Percentiles rank a stretch among this genome's conserved stretches.
Conservation (phyloP, 2,888 invertebrate species). For the Hecatera dysodea region DNA sequence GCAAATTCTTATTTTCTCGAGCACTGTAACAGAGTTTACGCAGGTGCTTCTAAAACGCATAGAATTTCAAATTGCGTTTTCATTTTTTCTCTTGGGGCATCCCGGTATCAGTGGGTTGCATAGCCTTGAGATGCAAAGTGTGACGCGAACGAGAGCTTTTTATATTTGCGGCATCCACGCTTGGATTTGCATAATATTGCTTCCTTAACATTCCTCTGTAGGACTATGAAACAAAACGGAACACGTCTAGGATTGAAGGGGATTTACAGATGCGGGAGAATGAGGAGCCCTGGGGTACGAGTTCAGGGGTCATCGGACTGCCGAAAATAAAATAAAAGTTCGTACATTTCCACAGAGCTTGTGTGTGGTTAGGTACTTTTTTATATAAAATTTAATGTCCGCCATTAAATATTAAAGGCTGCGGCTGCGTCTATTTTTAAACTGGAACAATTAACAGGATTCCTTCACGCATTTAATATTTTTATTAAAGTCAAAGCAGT, state of each 20-base stretch:
- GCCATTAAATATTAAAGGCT: constrained; percentile 50
- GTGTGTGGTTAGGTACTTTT: constrained; percentile 38
- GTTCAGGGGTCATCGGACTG: constrained; percentile 52
- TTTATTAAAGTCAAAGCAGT: constrained; percentile 4
- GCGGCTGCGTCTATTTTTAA: constrained; percentile 25
- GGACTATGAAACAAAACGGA: constrained; percentile 81
- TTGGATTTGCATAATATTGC: constrained; percentile 91
- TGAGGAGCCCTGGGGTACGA: constrained; percentile 48
- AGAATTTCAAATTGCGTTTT: constrained; percentile 89
- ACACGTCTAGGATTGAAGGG: constrained; percentile 70
- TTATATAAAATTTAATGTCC: constrained; percentile 34
- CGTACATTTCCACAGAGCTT: constrained; percentile 39
- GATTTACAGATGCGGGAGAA: constrained; percentile 59
- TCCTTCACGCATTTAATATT: constrained; percentile 25
- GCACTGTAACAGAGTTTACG: constrained; percentile 73
- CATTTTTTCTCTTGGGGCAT: constrained; percentile 88
- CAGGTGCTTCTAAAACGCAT: constrained; percentile 86
- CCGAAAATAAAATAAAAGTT: constrained; percentile 52
- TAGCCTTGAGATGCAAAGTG: constrained; percentile 91
- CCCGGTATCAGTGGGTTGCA: constrained; percentile 88
- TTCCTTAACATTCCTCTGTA: constrained; percentile 88
- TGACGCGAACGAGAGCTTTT: constrained; percentile 86
- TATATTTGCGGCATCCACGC: constrained; percentile 89
- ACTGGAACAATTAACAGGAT: constrained; percentile 30
- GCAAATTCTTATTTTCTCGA: constrained; percentile 64